Base-by-base conservation (phyloP, 1,140 invertebrate species). In the Pseudobourletiella spinata region DNA sequence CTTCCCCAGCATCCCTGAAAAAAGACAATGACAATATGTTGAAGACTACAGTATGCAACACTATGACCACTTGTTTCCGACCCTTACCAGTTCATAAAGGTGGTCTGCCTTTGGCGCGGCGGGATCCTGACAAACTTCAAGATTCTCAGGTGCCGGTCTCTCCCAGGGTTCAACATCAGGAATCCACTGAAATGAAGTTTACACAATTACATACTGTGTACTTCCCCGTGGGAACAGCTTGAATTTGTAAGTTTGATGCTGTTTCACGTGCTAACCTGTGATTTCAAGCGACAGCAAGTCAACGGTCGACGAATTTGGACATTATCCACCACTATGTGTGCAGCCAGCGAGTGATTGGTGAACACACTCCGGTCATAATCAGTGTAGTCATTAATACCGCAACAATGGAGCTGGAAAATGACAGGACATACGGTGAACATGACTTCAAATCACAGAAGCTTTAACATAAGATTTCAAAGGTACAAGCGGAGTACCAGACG, bases 331-430 rank as follows among this genome's bases (percentile, higher is more conserved):
- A 43, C 43, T 11, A 42, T 63, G 26, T 73, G 72, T n/a, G 72
- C 73, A 59, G 72, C 70, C 57, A 72, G 67, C 14, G 64, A 71
- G 28, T 75, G 72, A 32, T 74, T 75, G 73, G 73, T 76, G 77
- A 78, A 81, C 14, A 69, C 71, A 51, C 79, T 81, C 32, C 75
- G 74, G 57, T 74, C 73, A 64, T 80, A 81, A 71, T 82, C 80
- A 6, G 39, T 57, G 43, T 76, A 74, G n/a, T 72, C 73, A 29
- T 77, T 64, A 51, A 81, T 77, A 42, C 80, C 81, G 67, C 81
- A 82, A 68, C 81, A 82, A 66, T 79, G 76, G 65, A 81, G 80
- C 80, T 82, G 70, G 20, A 76, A 62, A n/a, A n/a, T n/a, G n/a
- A n/a, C n/a, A n/a, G n/a, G n/a, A n/a, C n/a, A n/a, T n/a, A n/a